A percentile compares a stretch with the other conserved stretches of the same genome.
Evolutionary conservation across 2,797 vertebrate species (phyloP).

Genomic region (Diplodus puntazzo): DNA sequence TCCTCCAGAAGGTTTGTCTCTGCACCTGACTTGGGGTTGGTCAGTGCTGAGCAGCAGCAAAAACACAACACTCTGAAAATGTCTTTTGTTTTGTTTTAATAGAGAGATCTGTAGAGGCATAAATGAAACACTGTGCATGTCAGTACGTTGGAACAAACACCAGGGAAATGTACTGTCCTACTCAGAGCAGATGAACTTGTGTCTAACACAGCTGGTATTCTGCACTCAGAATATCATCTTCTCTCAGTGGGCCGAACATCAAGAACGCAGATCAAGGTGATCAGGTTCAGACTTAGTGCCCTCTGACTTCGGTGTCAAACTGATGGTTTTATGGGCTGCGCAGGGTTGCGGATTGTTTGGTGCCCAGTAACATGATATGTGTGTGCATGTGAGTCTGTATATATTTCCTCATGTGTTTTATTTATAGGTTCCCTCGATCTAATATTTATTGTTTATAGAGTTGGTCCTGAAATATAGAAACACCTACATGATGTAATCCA

Average conservation of each 20-base stretch:
- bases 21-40: no score
- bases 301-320: neutral
- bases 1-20: no score
- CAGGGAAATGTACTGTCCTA: neutral
- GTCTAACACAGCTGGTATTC: slow-evolving; percentile 36
- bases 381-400: neutral
- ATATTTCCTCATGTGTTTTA: neutral
- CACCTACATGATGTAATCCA: slow-evolving; percentile 8
- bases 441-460: slow-evolving; percentile 14
- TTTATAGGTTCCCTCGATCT: slow-evolving; percentile 9
- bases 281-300: slow-evolving; percentile 37
- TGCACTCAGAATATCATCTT: slow-evolving; percentile 45
- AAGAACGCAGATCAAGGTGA: neutral
- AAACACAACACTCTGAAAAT: no score
- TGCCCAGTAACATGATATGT: slow-evolving; percentile 36
- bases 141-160: neutral
- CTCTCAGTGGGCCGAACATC: neutral
- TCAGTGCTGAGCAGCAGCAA: no score
- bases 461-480: slow-evolving; percentile 10
- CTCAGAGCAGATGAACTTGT: slow-evolving; percentile 11
- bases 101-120: no score
- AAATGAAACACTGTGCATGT: no score
- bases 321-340: slow-evolving; percentile 25
- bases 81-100: no score
- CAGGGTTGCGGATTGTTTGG: slow-evolving; percentile 19